Base-by-base conservation (phyloP, 2,113 vertebrate genomes). In the Cyprinodon brontotheroides region DNA sequence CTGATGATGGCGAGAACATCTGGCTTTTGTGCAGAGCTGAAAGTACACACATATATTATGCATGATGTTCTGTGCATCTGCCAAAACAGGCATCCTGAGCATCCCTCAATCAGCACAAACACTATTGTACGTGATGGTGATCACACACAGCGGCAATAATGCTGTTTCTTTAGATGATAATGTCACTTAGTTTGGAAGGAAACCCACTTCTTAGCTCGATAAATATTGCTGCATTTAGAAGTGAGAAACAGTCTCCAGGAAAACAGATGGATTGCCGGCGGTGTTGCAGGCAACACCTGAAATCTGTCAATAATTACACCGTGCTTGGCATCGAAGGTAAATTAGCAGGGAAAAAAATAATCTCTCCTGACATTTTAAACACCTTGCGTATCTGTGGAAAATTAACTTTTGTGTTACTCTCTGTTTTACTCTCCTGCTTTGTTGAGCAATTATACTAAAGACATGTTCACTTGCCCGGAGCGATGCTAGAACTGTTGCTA, bases 21-120 rank as follows among this genome's bases (percentile, higher is more conserved):
- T 94, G 93, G 91, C 92, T 93, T 93, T 92, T 90, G 90, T 92
- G 92, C 91, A 93, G 89, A 92, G 86, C 91, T 93, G 90, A 94
- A 92, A 87, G 86, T 90, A 80, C 77, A 50, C 81, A 83, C 85
- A 92, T 95, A 83, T 92, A 94, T 94, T 90, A 94, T 94, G 93
- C 84, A 94, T 94, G 92, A 92, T 59, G 79, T 79, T 89, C 89
- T 93, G 89, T 92, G 89, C 89, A 90, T 91, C 89, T 94, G 93
- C 90, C 93, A 93, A 90, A 57, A 91, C 77, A 84, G 68, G 61
- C 84, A 67, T 80, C 72, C 86, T 83, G 88, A 68, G 79, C 68
- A 79, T 83, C 87, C 80, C 85, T 87, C 90, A 88, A 79, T 86
- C 89, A 87, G 89, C 75, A 86, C 91, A 88, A 90, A 89, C 85